Evolutionary conservation across 2,888 invertebrate genomes (phyloP).

Genomic region (Apamea monoglypha): DNA sequence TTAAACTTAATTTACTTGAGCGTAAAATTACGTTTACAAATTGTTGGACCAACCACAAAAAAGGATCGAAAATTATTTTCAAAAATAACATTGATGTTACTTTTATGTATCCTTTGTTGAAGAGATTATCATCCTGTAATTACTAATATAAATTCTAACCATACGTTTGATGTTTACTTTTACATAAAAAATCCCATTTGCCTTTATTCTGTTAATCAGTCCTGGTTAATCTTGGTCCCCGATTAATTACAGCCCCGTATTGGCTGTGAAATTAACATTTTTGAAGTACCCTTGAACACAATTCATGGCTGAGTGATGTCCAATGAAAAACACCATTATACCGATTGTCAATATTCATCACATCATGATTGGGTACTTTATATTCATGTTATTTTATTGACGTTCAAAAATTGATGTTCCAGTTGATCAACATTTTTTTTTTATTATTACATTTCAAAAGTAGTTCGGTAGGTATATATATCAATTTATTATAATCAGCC

Average conservation of each 20-base stretch:
- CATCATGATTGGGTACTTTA: conserved; percentile 46
- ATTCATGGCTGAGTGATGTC: conserved; percentile 13
- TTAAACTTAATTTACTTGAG: not conserved
- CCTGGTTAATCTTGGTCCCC: conserved; percentile 5
- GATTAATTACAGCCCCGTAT: conserved; percentile 27
- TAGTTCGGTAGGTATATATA: not conserved
- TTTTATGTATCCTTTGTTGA: not conserved
- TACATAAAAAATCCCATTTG: not conserved
- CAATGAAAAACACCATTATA: conserved; percentile 38
- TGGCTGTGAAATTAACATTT: conserved; percentile 44
- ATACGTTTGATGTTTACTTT: not conserved
- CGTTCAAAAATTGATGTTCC: conserved; percentile 37
- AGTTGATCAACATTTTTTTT: conserved; percentile 20
- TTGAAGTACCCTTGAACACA: conserved; percentile 7
- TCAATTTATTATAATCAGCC: conserved; percentile 5
- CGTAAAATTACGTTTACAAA: not conserved
- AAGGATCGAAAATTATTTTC: not conserved
- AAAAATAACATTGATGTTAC: not conserved
- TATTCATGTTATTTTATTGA: conserved; percentile 50
- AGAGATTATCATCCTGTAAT: not conserved
- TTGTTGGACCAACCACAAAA: not conserved
- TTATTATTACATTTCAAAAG: conserved; percentile 11
- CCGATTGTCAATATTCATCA: conserved; percentile 45
- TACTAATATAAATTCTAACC: not conserved
- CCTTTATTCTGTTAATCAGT: conserved; percentile 2